Percentiles rank a stretch among this genome's conserved stretches.
Evolutionary conservation across 1,140 invertebrate genomes (phyloP).

Genomic region (Pinna nobilis): DNA sequence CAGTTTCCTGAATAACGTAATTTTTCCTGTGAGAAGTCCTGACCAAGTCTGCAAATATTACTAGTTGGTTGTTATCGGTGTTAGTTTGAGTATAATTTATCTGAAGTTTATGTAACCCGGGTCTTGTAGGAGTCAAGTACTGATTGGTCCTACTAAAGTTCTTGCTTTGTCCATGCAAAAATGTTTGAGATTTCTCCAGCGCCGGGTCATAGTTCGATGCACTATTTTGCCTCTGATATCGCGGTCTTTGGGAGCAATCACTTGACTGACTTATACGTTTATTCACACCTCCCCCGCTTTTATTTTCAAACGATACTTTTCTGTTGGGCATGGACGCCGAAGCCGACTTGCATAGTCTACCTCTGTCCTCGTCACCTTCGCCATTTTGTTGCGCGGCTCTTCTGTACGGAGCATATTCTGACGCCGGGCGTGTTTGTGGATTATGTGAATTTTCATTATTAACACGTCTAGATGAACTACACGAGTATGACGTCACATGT

Average conservation of each 20-base stretch:
- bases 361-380: not conserved
- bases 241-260: conserved; percentile 3
- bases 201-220: conserved; percentile 45
- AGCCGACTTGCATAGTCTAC: not conserved
- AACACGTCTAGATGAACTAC: not conserved
- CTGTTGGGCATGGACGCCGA: not conserved
- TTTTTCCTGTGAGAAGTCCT: conserved; percentile 47
- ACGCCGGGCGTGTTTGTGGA: not conserved
- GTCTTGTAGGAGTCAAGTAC: conserved; percentile 37
- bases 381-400: not conserved
- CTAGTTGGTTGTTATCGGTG: conserved; percentile 47
- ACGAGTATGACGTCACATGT: conserved; percentile 16
- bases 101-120: conserved; percentile 44
- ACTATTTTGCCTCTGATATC: not conserved
- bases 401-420: conserved; percentile 2
- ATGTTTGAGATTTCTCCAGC: conserved; percentile 48
- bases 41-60: conserved; percentile 55
- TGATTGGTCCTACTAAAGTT: conserved; percentile 43
- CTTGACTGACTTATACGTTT: not conserved
- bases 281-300: not conserved
- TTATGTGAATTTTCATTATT: not conserved
- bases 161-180: conserved; percentile 41
- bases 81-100: conserved; percentile 56
- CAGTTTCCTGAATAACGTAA: conserved; percentile 42
- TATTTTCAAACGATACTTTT: too few relatives aligned